Evolutionary conservation across 2,888 invertebrate genomes (phyloP), one percentile per base, ranked within the genome.

Genomic region (Nesidiocoris tenuis): DNA sequence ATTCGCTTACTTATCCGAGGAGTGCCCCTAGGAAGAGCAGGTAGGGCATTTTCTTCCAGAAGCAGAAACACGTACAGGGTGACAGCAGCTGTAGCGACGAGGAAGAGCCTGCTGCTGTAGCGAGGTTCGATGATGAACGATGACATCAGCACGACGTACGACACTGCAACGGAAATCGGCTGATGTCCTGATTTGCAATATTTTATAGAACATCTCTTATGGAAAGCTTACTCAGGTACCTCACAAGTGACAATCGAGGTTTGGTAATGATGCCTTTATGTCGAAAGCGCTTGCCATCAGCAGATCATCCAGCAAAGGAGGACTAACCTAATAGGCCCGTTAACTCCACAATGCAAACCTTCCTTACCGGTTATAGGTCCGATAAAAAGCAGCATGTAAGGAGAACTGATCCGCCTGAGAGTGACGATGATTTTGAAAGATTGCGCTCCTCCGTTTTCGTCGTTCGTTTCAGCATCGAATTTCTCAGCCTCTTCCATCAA

Each of bases 1-100:
- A n/a, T n/a, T n/a, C n/a, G n/a, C 64, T 64, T 21, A 74, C 74
- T 74, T 21, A 74, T 64, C 1, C 64, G 54, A 24, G 74, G 74
- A 12, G 64, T 74, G n/a, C 23, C 23, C 23, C 64, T 21, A 18
- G 74, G 54, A 3, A 74, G 56, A 17, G 74, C 64, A 56, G 74
- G 74, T 17, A 74, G 74, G 64, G 56, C 22, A n/a, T 59, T 22
- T 16, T 63, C 63, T 54, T 74, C 74, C 1, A 54, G 22, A 5
- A 64, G 54, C 9, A 74, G 64, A 3, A 74, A 24, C 2, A 74
- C 3, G 56, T 64, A 18, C 12, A 74, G 56, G 7, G 56, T 22
- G 19, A 74, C 16, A 17, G 56, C 64, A 16, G 54, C 63, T 22
- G 59, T n/a, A 0, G 70, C 12, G 16, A 70, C 70, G 12, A 70